Percentiles rank a stretch among this genome's conserved stretches.
Conservation (phyloP, 2,888 invertebrate genomes). For the Sepiola atlantica region DNA sequence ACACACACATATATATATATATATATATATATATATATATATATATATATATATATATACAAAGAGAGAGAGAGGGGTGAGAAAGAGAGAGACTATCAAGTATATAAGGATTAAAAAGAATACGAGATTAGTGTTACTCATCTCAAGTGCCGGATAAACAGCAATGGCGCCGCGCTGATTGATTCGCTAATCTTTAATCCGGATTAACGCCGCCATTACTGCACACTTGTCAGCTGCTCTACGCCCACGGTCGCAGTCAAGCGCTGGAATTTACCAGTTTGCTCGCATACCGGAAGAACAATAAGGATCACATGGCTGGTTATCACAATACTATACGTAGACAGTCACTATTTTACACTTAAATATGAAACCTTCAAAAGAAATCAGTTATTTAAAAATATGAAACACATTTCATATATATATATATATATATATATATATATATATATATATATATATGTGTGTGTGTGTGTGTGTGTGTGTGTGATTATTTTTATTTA, state of each 20-base stretch:
- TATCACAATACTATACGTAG: too few relatives aligned
- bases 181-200: not conserved
- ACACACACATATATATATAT: too few relatives aligned
- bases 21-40: too few relatives aligned
- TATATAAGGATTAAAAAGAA: not conserved
- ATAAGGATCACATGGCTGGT: not conserved
- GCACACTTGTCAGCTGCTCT: not conserved
- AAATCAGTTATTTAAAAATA: too few relatives aligned
- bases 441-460: too few relatives aligned
- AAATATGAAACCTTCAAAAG: too few relatives aligned
- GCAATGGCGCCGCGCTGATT: not conserved
- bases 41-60: too few relatives aligned
- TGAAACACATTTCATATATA: too few relatives aligned
- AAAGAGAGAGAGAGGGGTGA: not conserved
- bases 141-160: slow-evolving; percentile 20
- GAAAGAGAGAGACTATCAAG: not conserved
- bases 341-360: too few relatives aligned
- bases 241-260: not conserved
- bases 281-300: not conserved
- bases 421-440: too few relatives aligned
- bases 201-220: not conserved
- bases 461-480: too few relatives aligned
- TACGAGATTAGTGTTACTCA: not conserved
- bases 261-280: not conserved
- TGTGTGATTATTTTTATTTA: too few relatives aligned